Conservation (phyloP, 1,140 invertebrate species). For the Drosophila pectinifera region DNA sequence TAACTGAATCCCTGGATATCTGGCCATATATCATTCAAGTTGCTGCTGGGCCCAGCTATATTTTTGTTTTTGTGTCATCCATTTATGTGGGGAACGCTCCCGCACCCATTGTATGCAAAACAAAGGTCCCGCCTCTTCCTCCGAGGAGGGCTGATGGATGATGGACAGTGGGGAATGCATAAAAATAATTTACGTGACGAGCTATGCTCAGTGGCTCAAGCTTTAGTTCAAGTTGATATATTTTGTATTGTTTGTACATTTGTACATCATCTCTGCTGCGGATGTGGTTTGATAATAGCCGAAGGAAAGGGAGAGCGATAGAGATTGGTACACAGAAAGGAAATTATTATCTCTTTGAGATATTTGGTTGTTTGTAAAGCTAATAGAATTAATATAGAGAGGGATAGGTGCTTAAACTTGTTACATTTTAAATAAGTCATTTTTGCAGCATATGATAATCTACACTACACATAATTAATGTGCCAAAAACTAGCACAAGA, state of each 20-base stretch:
- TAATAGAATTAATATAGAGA: background rate
- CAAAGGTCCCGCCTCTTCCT: slow-evolving; percentile 41
- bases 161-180: slow-evolving; percentile 35
- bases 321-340: slow-evolving; percentile 13
- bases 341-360: background rate
- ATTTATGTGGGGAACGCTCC: slow-evolving; percentile 22
- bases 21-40: slow-evolving; percentile 6
- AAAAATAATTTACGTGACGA: slow-evolving; percentile 49
- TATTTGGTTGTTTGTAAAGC: too few relatives aligned
- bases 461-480: too few relatives aligned
- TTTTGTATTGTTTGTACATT: slow-evolving; percentile 70
- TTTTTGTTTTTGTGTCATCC: slow-evolving; percentile 19
- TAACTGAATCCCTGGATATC: slow-evolving; percentile 13
- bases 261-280: slow-evolving; percentile 61
- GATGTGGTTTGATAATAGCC: slow-evolving; percentile 79
- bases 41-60: background rate
- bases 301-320: slow-evolving; percentile 19
- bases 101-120: slow-evolving; percentile 43
- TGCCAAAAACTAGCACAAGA: too few relatives aligned
- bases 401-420: background rate
- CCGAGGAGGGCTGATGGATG: slow-evolving; percentile 1
- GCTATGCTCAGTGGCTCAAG: slow-evolving; percentile 66
- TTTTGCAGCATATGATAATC: too few relatives aligned
- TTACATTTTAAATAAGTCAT: background rate
- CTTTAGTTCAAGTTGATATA: slow-evolving; percentile 77